Conservation (phyloP, 2,797 vertebrate genomes). For the Craterocephalus amniculus region DNA sequence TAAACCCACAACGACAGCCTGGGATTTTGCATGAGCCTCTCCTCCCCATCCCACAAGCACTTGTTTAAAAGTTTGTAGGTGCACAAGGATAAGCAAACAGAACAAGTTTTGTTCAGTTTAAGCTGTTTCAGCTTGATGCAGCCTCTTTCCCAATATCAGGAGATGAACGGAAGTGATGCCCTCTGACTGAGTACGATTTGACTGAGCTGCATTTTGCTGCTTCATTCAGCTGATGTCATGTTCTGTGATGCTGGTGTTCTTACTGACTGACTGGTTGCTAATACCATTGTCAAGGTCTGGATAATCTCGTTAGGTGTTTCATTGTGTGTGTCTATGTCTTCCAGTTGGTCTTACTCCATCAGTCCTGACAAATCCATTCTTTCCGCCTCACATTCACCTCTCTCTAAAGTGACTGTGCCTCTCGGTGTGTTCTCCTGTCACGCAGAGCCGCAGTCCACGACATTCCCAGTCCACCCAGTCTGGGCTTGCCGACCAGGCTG, state of each 20-base stretch:
- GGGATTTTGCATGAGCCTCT: conserved; percentile 69
- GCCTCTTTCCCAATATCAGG: conserved; percentile 12
- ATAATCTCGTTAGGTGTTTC: conserved; percentile 68
- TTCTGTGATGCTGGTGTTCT: conserved; percentile 49
- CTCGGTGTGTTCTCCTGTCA: conserved; percentile 35
- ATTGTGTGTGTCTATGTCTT: conserved; percentile 57
- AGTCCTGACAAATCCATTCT: conserved; percentile 63
- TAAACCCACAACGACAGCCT: conserved; percentile 66
- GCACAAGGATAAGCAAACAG: conserved; percentile 41
- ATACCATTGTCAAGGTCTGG: conserved; percentile 59
- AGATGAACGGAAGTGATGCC: conserved; percentile 31
- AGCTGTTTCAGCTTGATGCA: conserved; percentile 17
- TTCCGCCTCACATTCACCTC: conserved; percentile 49
- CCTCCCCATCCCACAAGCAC: conserved; percentile 54
- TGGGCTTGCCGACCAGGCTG: conserved; percentile 95
- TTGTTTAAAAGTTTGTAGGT: conserved; percentile 57
- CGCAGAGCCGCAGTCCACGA: conserved; percentile 94
- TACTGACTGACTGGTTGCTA: conserved; percentile 60
- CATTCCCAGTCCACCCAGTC: conserved; percentile 97
- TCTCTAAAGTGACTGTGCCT: conserved; percentile 37
- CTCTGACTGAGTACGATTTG: conserved; percentile 14
- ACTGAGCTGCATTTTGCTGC: conserved; percentile 29
- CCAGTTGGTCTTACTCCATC: conserved; percentile 46
- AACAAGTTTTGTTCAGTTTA: conserved; percentile 38
- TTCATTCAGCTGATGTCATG: conserved; percentile 42